A percentile compares a stretch with the other conserved stretches of the same genome.
These are phyloP conservation scores for Poeciliopsis infans DNA, from an alignment of 2,797 vertebrate species.

Conservation along the genomic window DNA sequence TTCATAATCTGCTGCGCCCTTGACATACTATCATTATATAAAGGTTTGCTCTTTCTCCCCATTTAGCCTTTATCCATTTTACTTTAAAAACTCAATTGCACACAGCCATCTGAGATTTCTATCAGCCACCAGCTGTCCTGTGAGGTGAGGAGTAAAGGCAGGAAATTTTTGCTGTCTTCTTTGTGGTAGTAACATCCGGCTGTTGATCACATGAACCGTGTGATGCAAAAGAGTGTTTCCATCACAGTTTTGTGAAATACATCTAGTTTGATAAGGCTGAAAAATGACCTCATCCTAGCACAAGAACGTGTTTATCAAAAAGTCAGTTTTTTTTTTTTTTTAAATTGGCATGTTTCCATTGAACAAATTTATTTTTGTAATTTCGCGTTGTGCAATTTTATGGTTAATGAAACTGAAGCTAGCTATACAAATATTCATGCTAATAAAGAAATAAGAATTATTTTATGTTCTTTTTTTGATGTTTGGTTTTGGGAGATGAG, in stretches of 20 bases:
- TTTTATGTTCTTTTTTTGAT: neutral
- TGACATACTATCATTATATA: conserved; percentile 28
- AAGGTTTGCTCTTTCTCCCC: conserved; percentile 7
- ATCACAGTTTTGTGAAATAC: too few relatives aligned
- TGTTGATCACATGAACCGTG: too few relatives aligned
- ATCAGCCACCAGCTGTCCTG: neutral
- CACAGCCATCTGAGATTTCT: neutral
- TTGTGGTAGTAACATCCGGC: too few relatives aligned
- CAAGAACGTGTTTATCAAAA: too few relatives aligned
- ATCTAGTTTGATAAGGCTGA: too few relatives aligned
- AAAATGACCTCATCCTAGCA: too few relatives aligned
- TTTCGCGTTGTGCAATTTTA: neutral
- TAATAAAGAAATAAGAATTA: neutral
- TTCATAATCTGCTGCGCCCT: conserved; percentile 27
- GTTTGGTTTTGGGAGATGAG: neutral
- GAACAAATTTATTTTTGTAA: too few relatives aligned
- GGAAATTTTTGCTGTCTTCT: neutral
- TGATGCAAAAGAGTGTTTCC: too few relatives aligned
- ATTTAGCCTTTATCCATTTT: conserved; percentile 1
- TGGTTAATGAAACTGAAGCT: neutral
- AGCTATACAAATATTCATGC: neutral
- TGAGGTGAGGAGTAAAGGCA: neutral
- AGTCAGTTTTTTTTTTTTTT: too few relatives aligned
- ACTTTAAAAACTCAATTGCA: neutral
- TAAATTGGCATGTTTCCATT: too few relatives aligned